These are phyloP conservation scores for Pimpla rufipes DNA, from an alignment of 2,888 invertebrate genomes.

Conservation along the genomic window DNA sequence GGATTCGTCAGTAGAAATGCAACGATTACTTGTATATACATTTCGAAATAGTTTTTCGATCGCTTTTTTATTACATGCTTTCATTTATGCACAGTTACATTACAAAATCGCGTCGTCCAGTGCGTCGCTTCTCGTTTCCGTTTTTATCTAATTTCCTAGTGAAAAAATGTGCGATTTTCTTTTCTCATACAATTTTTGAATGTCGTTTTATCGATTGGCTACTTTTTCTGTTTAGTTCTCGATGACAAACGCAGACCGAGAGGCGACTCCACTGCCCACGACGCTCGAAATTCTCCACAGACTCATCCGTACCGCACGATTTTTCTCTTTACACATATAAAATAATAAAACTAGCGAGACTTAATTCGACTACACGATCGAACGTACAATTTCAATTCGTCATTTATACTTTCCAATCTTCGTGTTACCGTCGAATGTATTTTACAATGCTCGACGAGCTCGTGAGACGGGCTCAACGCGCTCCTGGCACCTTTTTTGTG, in stretches of 20 bases:
- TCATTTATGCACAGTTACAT: constrained; percentile 78
- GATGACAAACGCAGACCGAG: constrained; percentile 41
- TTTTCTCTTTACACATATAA: constrained; percentile 64
- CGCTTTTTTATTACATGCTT: constrained; percentile 77
- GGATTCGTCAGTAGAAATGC: constrained; percentile 28
- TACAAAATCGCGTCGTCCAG: constrained; percentile 78
- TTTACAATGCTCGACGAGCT: constrained; percentile 53
- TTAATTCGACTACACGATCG: constrained; percentile 60
- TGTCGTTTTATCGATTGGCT: constrained; percentile 3
- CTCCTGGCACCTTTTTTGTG: background rate
- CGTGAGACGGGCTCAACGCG: background rate
- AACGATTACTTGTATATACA: constrained; percentile 8
- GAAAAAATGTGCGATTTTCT: background rate
- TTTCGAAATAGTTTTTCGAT: constrained; percentile 65
- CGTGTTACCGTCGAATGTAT: constrained; percentile 45
- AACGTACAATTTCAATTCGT: constrained; percentile 52
- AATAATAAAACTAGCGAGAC: constrained; percentile 67
- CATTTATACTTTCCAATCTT: constrained; percentile 54
- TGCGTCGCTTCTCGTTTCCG: constrained; percentile 71
- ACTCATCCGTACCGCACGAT: constrained; percentile 59
- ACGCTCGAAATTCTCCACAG: constrained; percentile 57
- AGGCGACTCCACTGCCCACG: constrained; percentile 53
- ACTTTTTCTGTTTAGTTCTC: constrained; percentile 13
- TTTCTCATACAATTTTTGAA: constrained; percentile 18
- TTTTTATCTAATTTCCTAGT: constrained; percentile 18